Conservation (phyloP, 1,140 invertebrate genomes). For the Hypsibius dujardini region DNA sequence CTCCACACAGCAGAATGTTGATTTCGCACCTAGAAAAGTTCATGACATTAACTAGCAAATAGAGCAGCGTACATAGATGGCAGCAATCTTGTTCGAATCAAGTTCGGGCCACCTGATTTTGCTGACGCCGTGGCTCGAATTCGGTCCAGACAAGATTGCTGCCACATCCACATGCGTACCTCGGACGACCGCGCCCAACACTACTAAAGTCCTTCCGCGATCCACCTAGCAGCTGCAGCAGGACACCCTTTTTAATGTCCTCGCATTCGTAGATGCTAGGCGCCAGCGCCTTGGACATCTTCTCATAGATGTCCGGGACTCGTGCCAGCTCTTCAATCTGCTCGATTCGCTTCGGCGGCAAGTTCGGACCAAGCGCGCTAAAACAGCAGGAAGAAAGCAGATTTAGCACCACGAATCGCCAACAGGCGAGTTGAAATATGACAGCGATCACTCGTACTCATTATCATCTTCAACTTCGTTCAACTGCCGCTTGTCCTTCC, state of each 20-base stretch:
- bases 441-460: too few species aligned
- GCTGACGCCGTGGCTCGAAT: not conserved
- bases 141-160: slow-evolving; percentile 19
- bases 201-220: slow-evolving; percentile 73
- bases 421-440: too few species aligned
- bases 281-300: slow-evolving; percentile 67
- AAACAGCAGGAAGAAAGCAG: too few species aligned
- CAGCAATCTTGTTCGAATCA: not conserved
- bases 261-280: slow-evolving; percentile 96
- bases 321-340: slow-evolving; percentile 58
- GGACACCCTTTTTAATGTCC: slow-evolving; percentile 94
- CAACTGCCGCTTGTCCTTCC: slow-evolving; percentile 62
- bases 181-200: slow-evolving; percentile 61
- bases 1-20: slow-evolving; percentile 91
- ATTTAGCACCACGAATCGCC: too few species aligned
- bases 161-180: slow-evolving; percentile 39
- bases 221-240: slow-evolving; percentile 89
- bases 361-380: slow-evolving; percentile 51
- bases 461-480: slow-evolving; percentile 54
- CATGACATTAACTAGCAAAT: slow-evolving; percentile 19
- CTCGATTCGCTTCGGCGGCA: slow-evolving; percentile 69
- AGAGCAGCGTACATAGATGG: not conserved
- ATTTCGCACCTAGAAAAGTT: slow-evolving; percentile 54
- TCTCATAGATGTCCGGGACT: slow-evolving; percentile 79
- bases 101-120: too few species aligned